phyloP scores from a whole-genome alignment of 2,113 vertebrate species.

The Cisticola juncidis region DNA sequence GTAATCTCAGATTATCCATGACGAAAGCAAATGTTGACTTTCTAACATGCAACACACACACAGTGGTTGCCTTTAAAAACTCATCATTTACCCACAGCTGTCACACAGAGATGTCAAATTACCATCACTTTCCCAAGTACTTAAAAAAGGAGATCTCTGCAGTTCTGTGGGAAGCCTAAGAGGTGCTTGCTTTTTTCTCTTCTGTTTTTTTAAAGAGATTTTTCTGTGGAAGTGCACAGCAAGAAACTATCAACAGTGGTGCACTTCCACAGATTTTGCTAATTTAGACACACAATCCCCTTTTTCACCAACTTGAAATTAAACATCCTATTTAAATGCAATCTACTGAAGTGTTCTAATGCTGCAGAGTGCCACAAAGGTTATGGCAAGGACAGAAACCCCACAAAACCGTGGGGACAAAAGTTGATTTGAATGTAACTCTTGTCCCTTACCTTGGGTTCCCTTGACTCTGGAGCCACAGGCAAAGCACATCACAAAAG shows the following conservation, averaged over 20 bases:
- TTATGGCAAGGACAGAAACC: background rate
- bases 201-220: background rate
- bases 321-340: background rate
- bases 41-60: slow-evolving; percentile 17
- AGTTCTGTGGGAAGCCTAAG: background rate
- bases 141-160: slow-evolving; percentile 11
- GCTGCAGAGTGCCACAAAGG: background rate
- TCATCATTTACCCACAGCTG: slow-evolving; percentile 39
- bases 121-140: slow-evolving; percentile 14
- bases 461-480: background rate
- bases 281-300: background rate
- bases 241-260: background rate
- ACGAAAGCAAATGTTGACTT: slow-evolving; percentile 35
- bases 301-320: background rate
- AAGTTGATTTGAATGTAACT: background rate
- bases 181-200: background rate
- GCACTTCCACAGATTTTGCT: background rate
- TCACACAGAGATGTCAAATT: slow-evolving; percentile 49
- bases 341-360: background rate
- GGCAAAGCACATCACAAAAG: background rate
- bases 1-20: slow-evolving; percentile 42
- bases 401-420: background rate
- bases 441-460: background rate
- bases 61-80: slow-evolving; percentile 20
- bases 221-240: background rate